A percentile compares a stretch with the other conserved stretches of the same genome.
Conservation (phyloP, 2,113 vertebrate species). For the Pheucticus melanocephalus region DNA sequence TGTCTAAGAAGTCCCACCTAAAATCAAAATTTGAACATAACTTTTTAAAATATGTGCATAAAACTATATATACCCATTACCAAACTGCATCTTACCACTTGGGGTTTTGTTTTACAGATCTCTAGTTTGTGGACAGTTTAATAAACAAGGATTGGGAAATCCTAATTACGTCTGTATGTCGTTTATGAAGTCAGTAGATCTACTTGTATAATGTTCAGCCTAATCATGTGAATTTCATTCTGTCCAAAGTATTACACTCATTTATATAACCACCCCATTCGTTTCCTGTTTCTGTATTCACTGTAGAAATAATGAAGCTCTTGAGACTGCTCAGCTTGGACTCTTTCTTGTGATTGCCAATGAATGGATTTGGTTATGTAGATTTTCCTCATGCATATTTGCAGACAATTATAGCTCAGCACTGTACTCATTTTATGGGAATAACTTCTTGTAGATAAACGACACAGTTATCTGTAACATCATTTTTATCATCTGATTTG, state of each 20-base stretch:
- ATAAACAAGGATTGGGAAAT: slow-evolving; percentile 56
- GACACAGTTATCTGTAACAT: background rate
- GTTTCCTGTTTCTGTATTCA: slow-evolving; percentile 54
- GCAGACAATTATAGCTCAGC: background rate
- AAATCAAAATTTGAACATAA: background rate
- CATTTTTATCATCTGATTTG: background rate
- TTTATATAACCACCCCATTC: slow-evolving; percentile 46
- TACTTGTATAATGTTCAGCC: slow-evolving; percentile 54
- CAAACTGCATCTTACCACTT: background rate
- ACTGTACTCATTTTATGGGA: background rate
- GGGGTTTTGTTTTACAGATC: slow-evolving; percentile 1
- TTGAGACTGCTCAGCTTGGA: background rate
- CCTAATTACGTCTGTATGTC: slow-evolving; percentile 37
- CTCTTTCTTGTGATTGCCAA: background rate
- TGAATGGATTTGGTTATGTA: background rate
- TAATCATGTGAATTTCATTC: slow-evolving; percentile 22
- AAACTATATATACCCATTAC: background rate
- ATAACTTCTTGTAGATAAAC: background rate
- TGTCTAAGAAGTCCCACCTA: background rate
- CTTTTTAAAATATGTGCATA: background rate
- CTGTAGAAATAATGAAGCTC: slow-evolving; percentile 30
- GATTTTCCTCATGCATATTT: background rate
- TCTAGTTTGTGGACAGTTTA: slow-evolving; percentile 3
- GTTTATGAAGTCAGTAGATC: slow-evolving; percentile 41
- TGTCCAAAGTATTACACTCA: slow-evolving; percentile 22